Percentiles rank a stretch among this genome's conserved stretches.
phyloP scores from a whole-genome alignment of 2,797 vertebrate species.

The Avahi laniger region DNA sequence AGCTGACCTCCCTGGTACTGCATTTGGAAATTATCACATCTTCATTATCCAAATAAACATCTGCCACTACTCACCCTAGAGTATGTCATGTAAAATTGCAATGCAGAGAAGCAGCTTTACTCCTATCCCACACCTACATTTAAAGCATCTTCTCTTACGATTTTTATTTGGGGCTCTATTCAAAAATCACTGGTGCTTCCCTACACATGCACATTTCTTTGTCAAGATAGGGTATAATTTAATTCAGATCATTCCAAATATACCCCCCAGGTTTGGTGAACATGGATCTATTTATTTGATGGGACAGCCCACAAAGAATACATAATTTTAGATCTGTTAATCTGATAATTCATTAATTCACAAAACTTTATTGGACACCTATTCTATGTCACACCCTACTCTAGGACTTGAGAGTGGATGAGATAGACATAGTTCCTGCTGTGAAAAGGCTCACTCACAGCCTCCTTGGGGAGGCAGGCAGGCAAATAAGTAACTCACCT shows the following conservation, averaged over 20 bases:
- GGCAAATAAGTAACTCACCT: not conserved
- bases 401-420: not conserved
- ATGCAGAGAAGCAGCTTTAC: not conserved
- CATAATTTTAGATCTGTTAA: slow-evolving; percentile 41
- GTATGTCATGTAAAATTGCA: not conserved
- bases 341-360: slow-evolving; percentile 46
- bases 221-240: not conserved
- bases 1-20: not conserved
- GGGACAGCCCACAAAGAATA: not conserved
- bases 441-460: not conserved
- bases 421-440: not conserved
- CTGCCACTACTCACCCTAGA: not conserved
- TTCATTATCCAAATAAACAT: not conserved
- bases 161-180: not conserved
- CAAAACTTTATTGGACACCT: slow-evolving; percentile 14
- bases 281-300: slow-evolving; percentile 19
- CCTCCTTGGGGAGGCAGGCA: not conserved
- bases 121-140: not conserved
- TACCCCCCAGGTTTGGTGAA: not conserved
- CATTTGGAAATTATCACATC: slow-evolving; percentile 31
- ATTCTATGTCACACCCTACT: not conserved
- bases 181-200: slow-evolving; percentile 26
- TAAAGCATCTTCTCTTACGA: not conserved
- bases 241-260: slow-evolving; percentile 19
- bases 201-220: not conserved